Evolutionary conservation across 2,888 invertebrate genomes (phyloP).

Genomic region (Drosophila prostipennis): DNA sequence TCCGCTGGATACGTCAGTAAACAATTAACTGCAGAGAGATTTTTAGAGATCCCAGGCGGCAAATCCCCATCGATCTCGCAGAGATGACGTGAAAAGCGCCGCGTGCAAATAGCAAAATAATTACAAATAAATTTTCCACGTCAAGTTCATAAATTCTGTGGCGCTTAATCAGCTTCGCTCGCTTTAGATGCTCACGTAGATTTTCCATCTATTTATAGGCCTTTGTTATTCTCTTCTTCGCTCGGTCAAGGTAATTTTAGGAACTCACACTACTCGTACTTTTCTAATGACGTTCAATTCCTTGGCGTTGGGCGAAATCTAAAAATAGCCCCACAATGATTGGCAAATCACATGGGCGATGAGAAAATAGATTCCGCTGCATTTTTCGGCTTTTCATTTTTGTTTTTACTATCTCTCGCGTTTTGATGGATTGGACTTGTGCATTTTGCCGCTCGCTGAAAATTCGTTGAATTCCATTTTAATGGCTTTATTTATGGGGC

Average conservation of each 20-base stretch:
- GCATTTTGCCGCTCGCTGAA: slow-evolving; percentile 29
- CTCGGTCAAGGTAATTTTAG: slow-evolving; percentile 73
- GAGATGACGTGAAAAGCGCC: slow-evolving; percentile 72
- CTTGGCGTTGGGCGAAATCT: slow-evolving; percentile 1
- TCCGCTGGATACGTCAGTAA: slow-evolving; percentile 40
- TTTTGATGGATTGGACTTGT: slow-evolving; percentile 41
- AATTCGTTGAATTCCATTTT: slow-evolving; percentile 70
- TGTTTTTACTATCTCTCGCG: slow-evolving; percentile 7
- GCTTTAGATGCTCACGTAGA: slow-evolving; percentile 65
- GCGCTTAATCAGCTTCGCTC: slow-evolving; percentile 67
- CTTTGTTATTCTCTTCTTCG: slow-evolving; percentile 36
- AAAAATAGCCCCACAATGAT: slow-evolving; percentile 43
- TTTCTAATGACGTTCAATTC: slow-evolving; percentile 57
- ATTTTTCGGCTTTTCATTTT: slow-evolving; percentile 9
- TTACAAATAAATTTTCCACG: slow-evolving; percentile 68
- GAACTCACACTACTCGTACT: slow-evolving; percentile 17
- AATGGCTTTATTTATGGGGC: slow-evolving; percentile 77
- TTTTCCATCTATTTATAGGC: slow-evolving; percentile 53
- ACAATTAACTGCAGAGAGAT: slow-evolving; percentile 40
- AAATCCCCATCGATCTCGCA: slow-evolving; percentile 40
- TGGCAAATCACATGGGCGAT: slow-evolving; percentile 35
- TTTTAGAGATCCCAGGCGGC: slow-evolving; percentile 16
- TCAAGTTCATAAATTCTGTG: slow-evolving; percentile 69
- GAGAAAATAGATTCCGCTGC: slow-evolving; percentile 29
- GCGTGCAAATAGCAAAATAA: slow-evolving; percentile 67